Evolutionary conservation across 2,888 invertebrate species (phyloP).

Genomic region (Teleogryllus oceanicus): DNA sequence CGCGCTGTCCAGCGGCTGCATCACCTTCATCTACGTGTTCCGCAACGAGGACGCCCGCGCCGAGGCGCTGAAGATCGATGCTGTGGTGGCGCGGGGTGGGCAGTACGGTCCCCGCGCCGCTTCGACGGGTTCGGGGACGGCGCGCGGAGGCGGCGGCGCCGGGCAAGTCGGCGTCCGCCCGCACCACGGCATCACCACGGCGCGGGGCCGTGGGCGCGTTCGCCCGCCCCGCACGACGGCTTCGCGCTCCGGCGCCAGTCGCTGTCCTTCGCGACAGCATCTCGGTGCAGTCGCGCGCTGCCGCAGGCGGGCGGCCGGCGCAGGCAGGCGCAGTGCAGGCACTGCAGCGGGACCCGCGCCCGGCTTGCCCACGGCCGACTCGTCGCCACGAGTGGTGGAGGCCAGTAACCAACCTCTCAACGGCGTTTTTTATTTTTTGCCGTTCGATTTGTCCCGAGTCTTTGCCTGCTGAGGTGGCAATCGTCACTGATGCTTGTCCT

Average conservation of each 20-base stretch:
- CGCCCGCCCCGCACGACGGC: constrained; percentile 31
- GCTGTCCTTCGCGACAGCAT: constrained; percentile 41
- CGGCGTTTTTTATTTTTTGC: too few relatives aligned
- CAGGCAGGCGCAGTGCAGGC: constrained; percentile 39
- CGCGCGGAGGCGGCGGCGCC: too few relatives aligned
- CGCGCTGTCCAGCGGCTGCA: constrained; percentile 49
- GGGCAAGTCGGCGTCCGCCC: too few relatives aligned
- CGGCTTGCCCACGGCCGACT: constrained; percentile 39
- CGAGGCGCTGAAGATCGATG: constrained; percentile 43
- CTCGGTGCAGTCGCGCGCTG: constrained; percentile 43
- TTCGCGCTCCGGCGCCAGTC: constrained; percentile 38
- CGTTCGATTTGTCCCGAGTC: too few relatives aligned
- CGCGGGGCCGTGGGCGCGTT: too few relatives aligned
- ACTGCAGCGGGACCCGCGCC: constrained; percentile 38
- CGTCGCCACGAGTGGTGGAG: constrained; percentile 41
- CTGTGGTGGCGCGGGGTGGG: constrained; percentile 40
- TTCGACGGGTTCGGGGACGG: too few relatives aligned
- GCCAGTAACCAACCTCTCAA: constrained; percentile 20
- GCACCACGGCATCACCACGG: too few relatives aligned
- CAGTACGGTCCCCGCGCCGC: constrained; percentile 28
- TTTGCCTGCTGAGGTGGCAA: too few relatives aligned
- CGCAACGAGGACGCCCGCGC: constrained; percentile 48
- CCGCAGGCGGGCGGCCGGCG: constrained; percentile 27
- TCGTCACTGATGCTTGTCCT: too few relatives aligned
- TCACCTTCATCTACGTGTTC: constrained; percentile 54